Evolutionary conservation across 2,797 vertebrate species (phyloP), one percentile per base, ranked within the genome.

Genomic region (Dendrocincla tyrannina): DNA sequence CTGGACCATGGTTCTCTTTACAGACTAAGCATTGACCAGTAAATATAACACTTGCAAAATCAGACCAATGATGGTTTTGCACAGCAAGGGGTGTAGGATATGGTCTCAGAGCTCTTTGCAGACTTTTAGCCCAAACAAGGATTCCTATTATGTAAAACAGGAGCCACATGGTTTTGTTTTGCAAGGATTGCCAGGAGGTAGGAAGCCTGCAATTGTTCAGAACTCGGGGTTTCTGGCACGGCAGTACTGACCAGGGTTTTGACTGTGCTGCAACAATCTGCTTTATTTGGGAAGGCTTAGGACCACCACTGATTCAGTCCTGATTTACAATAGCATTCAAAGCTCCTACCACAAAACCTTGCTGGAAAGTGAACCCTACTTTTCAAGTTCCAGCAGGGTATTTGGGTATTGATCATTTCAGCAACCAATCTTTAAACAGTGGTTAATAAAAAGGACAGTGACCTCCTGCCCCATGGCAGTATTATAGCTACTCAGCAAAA

Each of bases 31-130:
- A 0, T 22, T 46, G 68, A 20, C 44, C 72, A 53, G 35, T 39
- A 60, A 60, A 78, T 3, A 14, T 2, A 75, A 58, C 27, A 24
- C 32, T 53, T 49, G 30, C 63, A 83, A 73, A 62, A 76, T 47
- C 44, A 42, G 33, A 50, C 17, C 74, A 32, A 14, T 20, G 76
- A 89, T 56, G 41, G 44, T 56, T 80, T 92, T 75, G 86, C 82
- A 95, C 66, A 91, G 53, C 67, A 92, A 76, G 89, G 68, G 55
- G 58, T 4, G 64, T 77, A 63, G 30, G 18, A 52, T 79, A 69
- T 0, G 6, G 64, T 92, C 96, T 68, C 70, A 95, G 89, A 91
- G 73, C 16, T 85, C 93, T 88, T 86, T 63, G 90, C 49, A 89
- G 66, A 78, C 24, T 81, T 92, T 72, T 79, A 76, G 44, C 11